phyloP scores from a whole-genome alignment of 1,140 invertebrate species.

The Drosophila pandora region DNA sequence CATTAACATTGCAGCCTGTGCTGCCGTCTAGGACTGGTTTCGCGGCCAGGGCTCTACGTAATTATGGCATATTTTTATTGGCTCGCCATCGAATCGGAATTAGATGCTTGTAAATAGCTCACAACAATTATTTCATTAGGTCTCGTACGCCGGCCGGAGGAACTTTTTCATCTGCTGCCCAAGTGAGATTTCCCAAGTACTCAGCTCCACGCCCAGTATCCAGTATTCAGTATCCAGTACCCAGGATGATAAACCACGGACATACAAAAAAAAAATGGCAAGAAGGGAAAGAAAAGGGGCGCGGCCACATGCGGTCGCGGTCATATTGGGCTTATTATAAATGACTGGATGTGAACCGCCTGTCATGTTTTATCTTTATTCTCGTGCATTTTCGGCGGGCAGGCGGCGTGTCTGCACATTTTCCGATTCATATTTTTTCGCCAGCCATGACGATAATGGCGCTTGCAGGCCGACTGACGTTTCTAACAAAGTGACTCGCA shows the following conservation, averaged over 20 bases:
- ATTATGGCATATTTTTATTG: constrained; percentile 79
- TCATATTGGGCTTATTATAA: constrained; percentile 78
- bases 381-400: constrained; percentile 69
- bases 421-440: constrained; percentile 60
- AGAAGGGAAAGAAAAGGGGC: constrained; percentile 6
- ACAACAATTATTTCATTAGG: constrained; percentile 74
- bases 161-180: constrained; percentile 1
- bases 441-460: constrained; percentile 72
- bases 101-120: constrained; percentile 74
- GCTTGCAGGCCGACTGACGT: constrained; percentile 80
- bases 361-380: constrained; percentile 82
- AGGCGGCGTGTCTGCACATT: constrained; percentile 72
- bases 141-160: background rate
- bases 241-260: constrained; percentile 41
- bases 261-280: background rate
- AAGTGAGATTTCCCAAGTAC: background rate
- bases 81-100: constrained; percentile 67
- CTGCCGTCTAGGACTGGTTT: constrained; percentile 57
- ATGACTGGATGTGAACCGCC: constrained; percentile 79
- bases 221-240: background rate
- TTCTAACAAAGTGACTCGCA: constrained; percentile 81
- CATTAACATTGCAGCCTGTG: constrained; percentile 74
- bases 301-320: constrained; percentile 59
- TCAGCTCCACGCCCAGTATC: background rate
- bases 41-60: constrained; percentile 33